These are phyloP conservation scores for Mellilla xanthometata DNA, from an alignment of 2,888 invertebrate genomes.

Conservation along the genomic window DNA sequence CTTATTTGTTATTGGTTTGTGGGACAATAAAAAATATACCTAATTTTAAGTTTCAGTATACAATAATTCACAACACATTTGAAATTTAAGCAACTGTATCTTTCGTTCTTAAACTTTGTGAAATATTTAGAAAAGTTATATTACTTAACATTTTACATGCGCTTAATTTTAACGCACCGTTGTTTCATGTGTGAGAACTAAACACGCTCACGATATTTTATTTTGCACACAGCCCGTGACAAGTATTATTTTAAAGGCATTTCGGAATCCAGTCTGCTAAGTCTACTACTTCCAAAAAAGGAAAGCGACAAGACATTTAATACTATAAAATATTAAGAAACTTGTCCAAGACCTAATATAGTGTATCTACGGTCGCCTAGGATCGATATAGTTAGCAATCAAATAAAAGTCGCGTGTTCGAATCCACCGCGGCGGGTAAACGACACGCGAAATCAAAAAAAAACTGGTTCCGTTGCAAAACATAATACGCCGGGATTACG, in stretches of 20 bases:
- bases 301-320: conserved; percentile 2
- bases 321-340: conserved; percentile 1
- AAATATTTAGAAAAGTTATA: too few species aligned
- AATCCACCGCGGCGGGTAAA: conserved; percentile 32
- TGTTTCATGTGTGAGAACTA: too few species aligned
- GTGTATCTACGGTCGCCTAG: conserved; percentile 18
- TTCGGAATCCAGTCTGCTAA: not conserved
- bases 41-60: too few species aligned
- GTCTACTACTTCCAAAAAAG: conserved; percentile 1
- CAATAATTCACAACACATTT: too few species aligned
- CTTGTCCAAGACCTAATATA: conserved; percentile 14
- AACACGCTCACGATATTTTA: too few species aligned
- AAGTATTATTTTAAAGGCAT: not conserved
- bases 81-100: too few species aligned
- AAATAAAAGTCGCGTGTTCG: conserved; percentile 25
- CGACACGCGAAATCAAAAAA: conserved; percentile 32
- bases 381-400: conserved; percentile 26
- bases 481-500: conserved; percentile 37
- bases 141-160: too few species aligned
- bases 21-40: too few species aligned
- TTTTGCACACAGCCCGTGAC: conserved; percentile 6
- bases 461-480: conserved; percentile 51
- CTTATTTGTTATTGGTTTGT: too few species aligned
- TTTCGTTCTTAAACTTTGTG: too few species aligned
- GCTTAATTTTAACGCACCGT: too few species aligned